Evolutionary conservation across 1,140 invertebrate genomes (phyloP).

Genomic region (Achroia grisella): DNA sequence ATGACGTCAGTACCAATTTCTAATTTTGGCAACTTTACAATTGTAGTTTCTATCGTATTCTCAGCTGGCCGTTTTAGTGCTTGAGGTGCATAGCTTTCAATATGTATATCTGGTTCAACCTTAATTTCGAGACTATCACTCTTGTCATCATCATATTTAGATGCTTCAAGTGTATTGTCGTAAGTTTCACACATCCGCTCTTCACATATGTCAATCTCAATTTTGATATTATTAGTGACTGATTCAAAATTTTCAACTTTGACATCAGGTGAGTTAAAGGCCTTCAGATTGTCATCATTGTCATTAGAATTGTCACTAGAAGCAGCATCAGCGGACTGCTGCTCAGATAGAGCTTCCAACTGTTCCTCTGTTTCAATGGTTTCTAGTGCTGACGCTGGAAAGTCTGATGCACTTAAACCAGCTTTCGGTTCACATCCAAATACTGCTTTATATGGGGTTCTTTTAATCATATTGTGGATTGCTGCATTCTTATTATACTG

Average conservation of each 20-base stretch:
- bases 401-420: neutral
- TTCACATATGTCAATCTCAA: neutral
- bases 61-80: slow-evolving; percentile 14
- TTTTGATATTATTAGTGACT: neutral
- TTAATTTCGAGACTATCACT: too few relatives aligned
- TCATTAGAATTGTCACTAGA: too few relatives aligned
- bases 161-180: neutral
- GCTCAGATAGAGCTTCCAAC: neutral
- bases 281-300: neutral
- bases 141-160: neutral
- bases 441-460: slow-evolving; percentile 31
- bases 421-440: slow-evolving; percentile 29
- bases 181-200: neutral
- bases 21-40: slow-evolving; percentile 10
- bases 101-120: slow-evolving; percentile 8
- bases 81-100: too few relatives aligned
- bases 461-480: slow-evolving; percentile 22
- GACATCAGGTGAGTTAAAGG: too few relatives aligned
- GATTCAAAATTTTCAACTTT: neutral
- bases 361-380: slow-evolving; percentile 6
- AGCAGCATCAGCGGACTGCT: too few relatives aligned
- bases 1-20: slow-evolving; percentile 9
- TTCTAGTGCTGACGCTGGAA: too few relatives aligned
- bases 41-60: slow-evolving; percentile 9
- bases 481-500: slow-evolving; percentile 38